Conservation (phyloP, 1,140 invertebrate species). For the Halotydeus destructor region DNA sequence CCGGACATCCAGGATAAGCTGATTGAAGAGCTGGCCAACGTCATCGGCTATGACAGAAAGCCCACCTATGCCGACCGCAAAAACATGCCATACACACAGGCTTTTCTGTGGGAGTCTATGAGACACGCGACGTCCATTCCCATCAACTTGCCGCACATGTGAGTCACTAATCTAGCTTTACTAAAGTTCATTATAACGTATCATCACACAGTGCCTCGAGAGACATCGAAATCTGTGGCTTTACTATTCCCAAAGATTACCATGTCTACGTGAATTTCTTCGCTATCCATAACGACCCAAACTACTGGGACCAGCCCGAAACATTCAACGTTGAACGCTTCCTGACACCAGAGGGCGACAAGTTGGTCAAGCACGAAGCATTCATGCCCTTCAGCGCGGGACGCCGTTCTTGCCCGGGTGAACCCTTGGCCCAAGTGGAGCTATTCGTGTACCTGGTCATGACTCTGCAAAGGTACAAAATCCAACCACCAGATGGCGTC, state of each 20-base stretch:
- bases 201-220: slow-evolving; percentile 23
- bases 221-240: slow-evolving; percentile 20
- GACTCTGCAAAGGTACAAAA: too few relatives aligned
- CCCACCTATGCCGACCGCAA: slow-evolving; percentile 17
- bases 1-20: slow-evolving; percentile 22
- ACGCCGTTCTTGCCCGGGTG: neutral
- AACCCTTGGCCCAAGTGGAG: neutral
- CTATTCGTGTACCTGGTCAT: too few relatives aligned
- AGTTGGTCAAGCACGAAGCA: slow-evolving; percentile 12
- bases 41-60: slow-evolving; percentile 18
- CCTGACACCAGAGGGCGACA: slow-evolving; percentile 8
- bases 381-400: slow-evolving; percentile 15
- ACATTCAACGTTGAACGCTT: slow-evolving; percentile 15
- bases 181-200: neutral
- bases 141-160: slow-evolving; percentile 14
- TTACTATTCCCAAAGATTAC: slow-evolving; percentile 37
- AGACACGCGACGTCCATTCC: slow-evolving; percentile 19
- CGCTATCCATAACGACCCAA: slow-evolving; percentile 15
- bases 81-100: slow-evolving; percentile 20
- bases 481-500: too few relatives aligned
- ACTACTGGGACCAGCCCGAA: slow-evolving; percentile 13
- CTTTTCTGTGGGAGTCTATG: slow-evolving; percentile 19
- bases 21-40: slow-evolving; percentile 21
- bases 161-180: slow-evolving; percentile 17
- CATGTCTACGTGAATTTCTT: slow-evolving; percentile 57